These are phyloP conservation scores for Lerista edwardsae DNA, from an alignment of 2,797 vertebrate genomes.

Conservation along the genomic window DNA sequence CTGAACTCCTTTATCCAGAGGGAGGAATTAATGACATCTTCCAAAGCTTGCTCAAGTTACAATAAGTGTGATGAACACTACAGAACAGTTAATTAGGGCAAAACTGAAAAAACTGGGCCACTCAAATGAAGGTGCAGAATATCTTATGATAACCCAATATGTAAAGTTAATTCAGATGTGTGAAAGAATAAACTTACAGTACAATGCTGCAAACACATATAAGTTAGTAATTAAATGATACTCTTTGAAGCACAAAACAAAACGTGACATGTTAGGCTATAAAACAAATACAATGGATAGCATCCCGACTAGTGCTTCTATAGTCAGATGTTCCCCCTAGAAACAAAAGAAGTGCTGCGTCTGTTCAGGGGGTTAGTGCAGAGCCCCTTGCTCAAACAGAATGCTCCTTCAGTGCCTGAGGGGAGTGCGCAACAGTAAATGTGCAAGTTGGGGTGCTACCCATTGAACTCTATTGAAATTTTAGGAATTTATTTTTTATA, in stretches of 20 bases:
- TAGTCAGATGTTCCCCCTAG: too few relatives aligned
- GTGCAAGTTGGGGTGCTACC: too few relatives aligned
- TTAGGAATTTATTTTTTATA: neutral
- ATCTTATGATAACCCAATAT: neutral
- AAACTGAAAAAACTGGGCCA: slow-evolving; percentile 13
- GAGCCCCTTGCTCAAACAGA: too few relatives aligned
- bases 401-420: too few relatives aligned
- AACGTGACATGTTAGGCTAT: slow-evolving; percentile 12
- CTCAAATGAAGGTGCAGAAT: neutral
- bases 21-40: neutral
- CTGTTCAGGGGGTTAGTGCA: too few relatives aligned
- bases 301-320: too few relatives aligned
- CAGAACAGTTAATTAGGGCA: slow-evolving; percentile 3
- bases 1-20: neutral
- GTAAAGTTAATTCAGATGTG: slow-evolving; percentile 35
- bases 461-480: neutral
- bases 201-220: slow-evolving; percentile 26
- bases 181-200: slow-evolving; percentile 26
- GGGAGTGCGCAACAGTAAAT: too few relatives aligned
- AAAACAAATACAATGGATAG: neutral
- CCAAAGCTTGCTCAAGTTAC: neutral
- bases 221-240: slow-evolving; percentile 17
- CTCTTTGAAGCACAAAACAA: slow-evolving; percentile 22
- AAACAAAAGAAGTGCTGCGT: too few relatives aligned
- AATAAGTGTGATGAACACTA: neutral